Conservation (phyloP, 1,140 invertebrate species). For the Drosophila tropicalis region DNA sequence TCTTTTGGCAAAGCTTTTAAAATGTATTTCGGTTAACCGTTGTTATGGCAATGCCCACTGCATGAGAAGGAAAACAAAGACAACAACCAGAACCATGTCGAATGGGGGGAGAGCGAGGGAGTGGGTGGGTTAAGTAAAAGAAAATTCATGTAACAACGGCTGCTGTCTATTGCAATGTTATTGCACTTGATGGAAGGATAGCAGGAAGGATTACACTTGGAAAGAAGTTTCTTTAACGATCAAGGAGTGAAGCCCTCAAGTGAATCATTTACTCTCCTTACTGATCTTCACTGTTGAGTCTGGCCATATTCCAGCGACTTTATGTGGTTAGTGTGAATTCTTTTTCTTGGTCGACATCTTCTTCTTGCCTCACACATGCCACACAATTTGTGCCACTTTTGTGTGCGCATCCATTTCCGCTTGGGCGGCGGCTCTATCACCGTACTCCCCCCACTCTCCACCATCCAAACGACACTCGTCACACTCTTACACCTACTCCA, state of each 20-base stretch:
- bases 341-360: constrained; percentile 15
- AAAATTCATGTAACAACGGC: constrained; percentile 55
- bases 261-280: no score
- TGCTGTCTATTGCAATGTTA: constrained; percentile 51
- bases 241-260: no score
- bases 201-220: neutral
- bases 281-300: constrained; percentile 19
- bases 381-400: constrained; percentile 79
- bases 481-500: neutral
- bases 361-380: constrained; percentile 35
- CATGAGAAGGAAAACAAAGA: neutral
- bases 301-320: constrained; percentile 16
- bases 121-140: neutral
- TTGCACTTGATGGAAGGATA: neutral
- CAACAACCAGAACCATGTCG: no score
- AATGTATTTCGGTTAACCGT: constrained; percentile 74
- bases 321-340: neutral
- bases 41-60: constrained; percentile 66
- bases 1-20: constrained; percentile 53
- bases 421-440: constrained; percentile 45
- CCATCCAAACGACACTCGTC: constrained; percentile 14
- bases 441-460: neutral
- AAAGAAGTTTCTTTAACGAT: no score
- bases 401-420: constrained; percentile 79
- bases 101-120: no score